Evolutionary conservation across 2,113 vertebrate species (phyloP).

Genomic region (Periophthalmus modestus): DNA sequence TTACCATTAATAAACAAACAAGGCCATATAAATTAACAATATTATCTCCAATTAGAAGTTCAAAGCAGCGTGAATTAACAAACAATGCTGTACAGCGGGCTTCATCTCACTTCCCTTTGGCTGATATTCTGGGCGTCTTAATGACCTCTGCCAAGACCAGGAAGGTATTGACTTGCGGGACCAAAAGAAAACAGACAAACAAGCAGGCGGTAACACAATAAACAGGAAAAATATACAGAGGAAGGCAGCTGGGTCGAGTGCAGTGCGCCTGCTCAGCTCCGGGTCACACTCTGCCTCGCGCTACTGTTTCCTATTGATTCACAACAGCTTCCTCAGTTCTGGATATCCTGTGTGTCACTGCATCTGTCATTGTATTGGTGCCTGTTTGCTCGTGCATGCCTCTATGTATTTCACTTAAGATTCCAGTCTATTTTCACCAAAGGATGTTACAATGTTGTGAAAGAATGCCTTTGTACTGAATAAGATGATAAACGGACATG

Average conservation of each 20-base stretch:
- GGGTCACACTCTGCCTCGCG: constrained; percentile 60
- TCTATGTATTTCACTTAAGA: constrained; percentile 62
- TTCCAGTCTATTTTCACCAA: constrained; percentile 64
- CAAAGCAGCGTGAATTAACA: constrained; percentile 44
- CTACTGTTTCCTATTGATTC: constrained; percentile 70
- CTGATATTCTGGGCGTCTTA: constrained; percentile 69
- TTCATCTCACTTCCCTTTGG: constrained; percentile 64
- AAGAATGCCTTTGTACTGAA: constrained; percentile 63
- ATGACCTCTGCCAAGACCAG: constrained; percentile 71
- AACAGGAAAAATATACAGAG: constrained; percentile 79
- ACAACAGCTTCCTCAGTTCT: constrained; percentile 63
- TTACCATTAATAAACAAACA: neutral
- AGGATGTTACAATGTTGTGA: constrained; percentile 64
- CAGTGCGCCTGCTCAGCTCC: constrained; percentile 60
- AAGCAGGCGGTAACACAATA: constrained; percentile 57
- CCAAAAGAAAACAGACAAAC: constrained; percentile 75
- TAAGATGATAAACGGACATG: constrained; percentile 35
- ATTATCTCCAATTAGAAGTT: neutral
- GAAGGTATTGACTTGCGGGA: constrained; percentile 70
- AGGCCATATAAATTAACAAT: neutral
- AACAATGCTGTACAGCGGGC: constrained; percentile 68
- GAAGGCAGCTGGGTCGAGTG: constrained; percentile 72
- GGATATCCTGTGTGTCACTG: constrained; percentile 69
- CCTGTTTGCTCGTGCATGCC: constrained; percentile 61
- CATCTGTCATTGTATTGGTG: constrained; percentile 58